phyloP scores from a whole-genome alignment of 1,140 invertebrate genomes.

The Magallana ariakensis region DNA sequence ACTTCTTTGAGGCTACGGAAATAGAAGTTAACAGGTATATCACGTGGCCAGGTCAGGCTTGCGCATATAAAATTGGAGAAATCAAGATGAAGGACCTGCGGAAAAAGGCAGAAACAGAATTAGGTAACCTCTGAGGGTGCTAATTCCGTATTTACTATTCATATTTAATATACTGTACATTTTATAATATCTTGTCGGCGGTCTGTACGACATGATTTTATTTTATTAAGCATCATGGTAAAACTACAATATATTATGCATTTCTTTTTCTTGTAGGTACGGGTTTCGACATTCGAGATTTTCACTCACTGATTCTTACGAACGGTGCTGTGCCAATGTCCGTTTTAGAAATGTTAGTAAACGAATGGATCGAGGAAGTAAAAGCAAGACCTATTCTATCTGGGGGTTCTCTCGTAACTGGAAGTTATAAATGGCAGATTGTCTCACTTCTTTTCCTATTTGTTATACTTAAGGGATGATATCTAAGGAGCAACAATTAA shows the following conservation, averaged over 20 bases:
- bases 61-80: conserved; percentile 80
- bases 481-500: too few species aligned
- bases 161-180: neutral
- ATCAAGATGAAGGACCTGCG: conserved; percentile 79
- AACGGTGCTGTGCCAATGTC: conserved; percentile 63
- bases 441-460: neutral
- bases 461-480: too few species aligned
- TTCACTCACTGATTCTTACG: conserved; percentile 60
- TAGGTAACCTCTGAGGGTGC: conserved; percentile 64
- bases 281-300: conserved; percentile 63
- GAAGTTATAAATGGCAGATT: neutral
- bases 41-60: conserved; percentile 80
- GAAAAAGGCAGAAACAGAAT: conserved; percentile 68
- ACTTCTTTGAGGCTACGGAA: conserved; percentile 62
- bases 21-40: conserved; percentile 79
- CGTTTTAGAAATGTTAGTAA: conserved; percentile 59
- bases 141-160: neutral
- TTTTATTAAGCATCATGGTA: too few species aligned
- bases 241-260: too few species aligned
- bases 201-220: too few species aligned
- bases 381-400: neutral
- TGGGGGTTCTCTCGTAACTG: neutral
- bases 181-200: neutral
- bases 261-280: conserved; percentile 49
- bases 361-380: conserved; percentile 57